Base-by-base conservation (phyloP, 2,797 vertebrate genomes). In the Stomatorhinus walkeri region DNA sequence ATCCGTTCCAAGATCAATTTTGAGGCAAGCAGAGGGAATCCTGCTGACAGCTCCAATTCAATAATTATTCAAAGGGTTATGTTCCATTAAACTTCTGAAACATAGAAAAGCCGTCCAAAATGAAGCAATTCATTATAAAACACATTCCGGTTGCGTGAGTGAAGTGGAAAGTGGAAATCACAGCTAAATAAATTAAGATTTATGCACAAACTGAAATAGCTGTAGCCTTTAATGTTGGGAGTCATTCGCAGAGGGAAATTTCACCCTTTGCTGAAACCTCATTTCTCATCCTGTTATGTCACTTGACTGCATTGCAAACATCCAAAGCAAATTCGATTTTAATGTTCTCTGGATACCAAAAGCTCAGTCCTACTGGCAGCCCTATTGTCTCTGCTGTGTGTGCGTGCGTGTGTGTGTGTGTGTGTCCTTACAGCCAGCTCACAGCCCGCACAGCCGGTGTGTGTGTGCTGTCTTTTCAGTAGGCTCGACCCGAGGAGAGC, bases 401-500 rank as follows among this genome's bases (percentile, higher is more conserved):
- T 85, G 46, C 51, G 81, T 51, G 85, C 16, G 22, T 72, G 12
- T 72, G 64, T 36, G 12, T 36, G 12, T 16, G 12, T 10, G 8
- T 14, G 28, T 14, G 64, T 32, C 36, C 14, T 81, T 10, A 61
- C 59, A 2, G 22, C 22, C 22, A 1, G 22, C 59, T 61, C 22
- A 24, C 22, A 61, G n/a, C 59, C n/a, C 2, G n/a, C 8, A 0
- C 5, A 61, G 59, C 59, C 22, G 1, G 7, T 83, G 43, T 83
- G 79, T n/a, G 43, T 46, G 40, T 46, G 40, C n/a, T 72, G 24
- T 4, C 24, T 14, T 12, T 72, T 16, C 24, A 0, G 24, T 6
- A 36, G 54, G 54, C 19, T 59, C 14, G 1, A 36, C 86, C 87
- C 56, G 1, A 85, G 87, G 49, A 90, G 90, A 90, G 90, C 88